Base-by-base conservation (phyloP, 2,888 invertebrate species). In the Ectemnius cavifrons region DNA sequence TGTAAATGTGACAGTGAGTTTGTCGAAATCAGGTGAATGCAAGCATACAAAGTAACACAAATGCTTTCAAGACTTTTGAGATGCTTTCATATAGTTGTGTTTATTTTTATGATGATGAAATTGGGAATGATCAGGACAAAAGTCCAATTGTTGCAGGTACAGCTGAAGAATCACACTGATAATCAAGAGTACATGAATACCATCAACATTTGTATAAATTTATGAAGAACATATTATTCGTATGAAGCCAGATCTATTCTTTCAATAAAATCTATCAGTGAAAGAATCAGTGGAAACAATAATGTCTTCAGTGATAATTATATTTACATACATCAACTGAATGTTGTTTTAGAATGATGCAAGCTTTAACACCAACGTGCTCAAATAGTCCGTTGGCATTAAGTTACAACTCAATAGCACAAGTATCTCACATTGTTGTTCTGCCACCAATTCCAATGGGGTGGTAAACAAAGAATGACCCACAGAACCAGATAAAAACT, bases 321-420 rank as follows among this genome's bases (percentile, higher is more conserved):
- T 8, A 23, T 23, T 23, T 23, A 23, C 2, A 23, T 3, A 23
- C 23, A 61, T 46, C 23, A 1, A 56, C 27, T 23, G 23, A 5
- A 18, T 52, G 14, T 63, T 60, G 45, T 64, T 59, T 37, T 2
- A 67, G 18, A 16, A 61, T 67, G 45, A 62, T 8, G 8, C 0
- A 2, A 57, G 4, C 8, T 77, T 81, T 68, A 70, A 89, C 72
- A 88, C 87, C 8, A 88, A 87, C 86, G 81, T 82, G 20, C 20
- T 20, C 20, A 20, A 20, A 20, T 2, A 23, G 3, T 23, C 2
- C 23, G 23, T 23, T 23, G 23, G 2, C 23, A 23, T 23, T 23
- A 23, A 23, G 23, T 23, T 2, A 1, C 37, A 52, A 16, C 6
- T 4, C n/a, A 13, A 52, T 52, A 14, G 16, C 1, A 16, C 11